phyloP scores from a whole-genome alignment of 23 tunicate genomes.

The Styela clava region DNA sequence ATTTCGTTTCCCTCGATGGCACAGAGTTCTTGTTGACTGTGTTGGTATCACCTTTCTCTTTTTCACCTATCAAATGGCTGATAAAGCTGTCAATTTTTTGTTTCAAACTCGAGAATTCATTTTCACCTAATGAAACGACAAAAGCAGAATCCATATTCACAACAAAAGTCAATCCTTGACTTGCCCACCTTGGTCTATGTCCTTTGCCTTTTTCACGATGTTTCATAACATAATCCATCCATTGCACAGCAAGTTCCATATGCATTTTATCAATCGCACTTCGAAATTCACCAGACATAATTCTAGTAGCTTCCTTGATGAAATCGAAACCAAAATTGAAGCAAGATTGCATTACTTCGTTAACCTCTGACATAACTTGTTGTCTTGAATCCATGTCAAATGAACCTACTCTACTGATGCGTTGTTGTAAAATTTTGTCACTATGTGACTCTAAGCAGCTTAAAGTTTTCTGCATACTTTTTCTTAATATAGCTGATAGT shows the following conservation, averaged over 20 bases:
- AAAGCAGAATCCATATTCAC: conserved; percentile 38
- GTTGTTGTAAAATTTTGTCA: conserved; percentile 15
- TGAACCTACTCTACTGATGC: background rate
- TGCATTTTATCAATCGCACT: conserved; percentile 48
- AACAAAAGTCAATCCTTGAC: conserved; percentile 75
- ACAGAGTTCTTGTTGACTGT: background rate
- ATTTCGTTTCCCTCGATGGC: background rate
- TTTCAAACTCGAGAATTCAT: conserved; percentile 43
- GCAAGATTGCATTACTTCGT: conserved; percentile 64
- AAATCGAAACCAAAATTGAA: conserved; percentile 84
- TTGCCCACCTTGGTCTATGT: conserved; percentile 81
- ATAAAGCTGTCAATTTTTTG: conserved; percentile 49
- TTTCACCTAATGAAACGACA: conserved; percentile 26
- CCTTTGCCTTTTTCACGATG: conserved; percentile 60
- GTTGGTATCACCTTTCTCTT: background rate
- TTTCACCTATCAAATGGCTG: conserved; percentile 66
- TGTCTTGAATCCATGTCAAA: conserved; percentile 18
- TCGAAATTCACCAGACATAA: conserved; percentile 57
- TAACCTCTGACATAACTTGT: conserved; percentile 28
- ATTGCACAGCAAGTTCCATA: conserved; percentile 29
- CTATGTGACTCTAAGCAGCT: conserved; percentile 2
- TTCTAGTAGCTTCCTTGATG: conserved; percentile 56
- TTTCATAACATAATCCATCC: conserved; percentile 86
- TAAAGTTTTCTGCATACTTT: conserved; percentile 7
- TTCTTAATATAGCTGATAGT: background rate